A percentile compares a stretch with the other conserved stretches of the same genome.
Conservation (phyloP, 2,113 vertebrate species). For the Dasypus novemcinctus region DNA sequence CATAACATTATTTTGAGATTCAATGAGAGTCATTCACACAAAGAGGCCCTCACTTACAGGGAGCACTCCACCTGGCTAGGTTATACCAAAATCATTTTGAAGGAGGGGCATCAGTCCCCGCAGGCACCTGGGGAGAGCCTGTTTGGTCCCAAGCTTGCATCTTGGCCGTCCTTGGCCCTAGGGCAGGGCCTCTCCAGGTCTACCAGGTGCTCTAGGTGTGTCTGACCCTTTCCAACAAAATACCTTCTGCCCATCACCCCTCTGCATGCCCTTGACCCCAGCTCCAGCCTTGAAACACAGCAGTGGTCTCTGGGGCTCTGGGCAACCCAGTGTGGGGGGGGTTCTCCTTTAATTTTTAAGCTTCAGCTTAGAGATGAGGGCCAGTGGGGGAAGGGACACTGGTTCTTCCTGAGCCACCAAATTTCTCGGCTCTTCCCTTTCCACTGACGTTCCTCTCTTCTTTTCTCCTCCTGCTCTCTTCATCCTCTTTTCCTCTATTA, state of each 20-base stretch:
- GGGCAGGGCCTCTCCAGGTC: not conserved
- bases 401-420: not conserved
- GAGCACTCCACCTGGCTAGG: not conserved
- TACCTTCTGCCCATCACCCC: not conserved
- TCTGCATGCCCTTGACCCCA: not conserved
- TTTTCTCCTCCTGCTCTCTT: too few relatives aligned
- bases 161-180: not conserved
- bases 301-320: fast-evolving
- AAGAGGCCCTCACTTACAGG: not conserved
- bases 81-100: fast-evolving
- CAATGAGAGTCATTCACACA: not conserved
- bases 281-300: not conserved
- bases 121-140: not conserved
- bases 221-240: too few relatives aligned
- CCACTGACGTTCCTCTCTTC: not conserved
- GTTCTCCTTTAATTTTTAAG: not conserved
- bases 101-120: not conserved
- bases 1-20: not conserved
- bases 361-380: not conserved
- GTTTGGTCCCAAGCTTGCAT: not conserved
- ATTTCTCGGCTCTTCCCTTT: not conserved
- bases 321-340: not conserved
- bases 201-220: not conserved
- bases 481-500: not conserved
- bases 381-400: not conserved